phyloP scores from a whole-genome alignment of 1,140 invertebrate species.

The Euschistus heros region DNA sequence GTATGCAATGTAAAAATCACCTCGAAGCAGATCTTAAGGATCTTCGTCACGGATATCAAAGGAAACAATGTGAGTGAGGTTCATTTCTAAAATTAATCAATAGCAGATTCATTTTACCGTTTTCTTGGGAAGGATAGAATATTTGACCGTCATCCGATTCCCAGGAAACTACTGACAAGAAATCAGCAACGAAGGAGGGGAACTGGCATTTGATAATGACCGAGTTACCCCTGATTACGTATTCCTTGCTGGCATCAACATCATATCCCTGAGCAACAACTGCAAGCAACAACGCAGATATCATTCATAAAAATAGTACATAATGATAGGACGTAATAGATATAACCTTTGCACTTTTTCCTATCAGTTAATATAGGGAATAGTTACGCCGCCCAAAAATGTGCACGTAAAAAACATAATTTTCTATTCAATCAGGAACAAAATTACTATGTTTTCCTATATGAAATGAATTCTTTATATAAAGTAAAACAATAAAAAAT shows the following conservation, averaged over 20 bases:
- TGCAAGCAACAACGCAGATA: constrained; percentile 33
- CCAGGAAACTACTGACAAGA: constrained; percentile 78
- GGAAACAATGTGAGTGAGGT: background rate
- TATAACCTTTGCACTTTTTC: too few species aligned
- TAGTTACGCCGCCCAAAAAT: too few species aligned
- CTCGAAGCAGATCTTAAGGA: background rate
- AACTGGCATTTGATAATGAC: constrained; percentile 86
- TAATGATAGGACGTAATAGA: too few species aligned
- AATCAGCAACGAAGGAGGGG: constrained; percentile 84
- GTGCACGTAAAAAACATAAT: too few species aligned
- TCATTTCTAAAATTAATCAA: background rate
- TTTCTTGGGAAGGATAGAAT: constrained; percentile 20
- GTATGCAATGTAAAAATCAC: background rate
- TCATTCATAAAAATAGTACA: too few species aligned
- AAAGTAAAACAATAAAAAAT: too few species aligned
- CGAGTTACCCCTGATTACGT: constrained; percentile 80
- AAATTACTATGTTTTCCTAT: too few species aligned
- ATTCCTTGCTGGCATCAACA: constrained; percentile 80
- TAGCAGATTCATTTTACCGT: background rate
- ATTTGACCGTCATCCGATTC: constrained; percentile 61
- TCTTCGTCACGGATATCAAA: background rate
- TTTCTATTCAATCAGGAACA: too few species aligned
- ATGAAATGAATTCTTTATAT: too few species aligned
- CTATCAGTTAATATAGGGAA: too few species aligned
- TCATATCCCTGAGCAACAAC: constrained; percentile 79